Percentiles rank a stretch among this genome's conserved stretches.
Evolutionary conservation across 2,888 invertebrate genomes (phyloP).

Genomic region (Biston stratarius): DNA sequence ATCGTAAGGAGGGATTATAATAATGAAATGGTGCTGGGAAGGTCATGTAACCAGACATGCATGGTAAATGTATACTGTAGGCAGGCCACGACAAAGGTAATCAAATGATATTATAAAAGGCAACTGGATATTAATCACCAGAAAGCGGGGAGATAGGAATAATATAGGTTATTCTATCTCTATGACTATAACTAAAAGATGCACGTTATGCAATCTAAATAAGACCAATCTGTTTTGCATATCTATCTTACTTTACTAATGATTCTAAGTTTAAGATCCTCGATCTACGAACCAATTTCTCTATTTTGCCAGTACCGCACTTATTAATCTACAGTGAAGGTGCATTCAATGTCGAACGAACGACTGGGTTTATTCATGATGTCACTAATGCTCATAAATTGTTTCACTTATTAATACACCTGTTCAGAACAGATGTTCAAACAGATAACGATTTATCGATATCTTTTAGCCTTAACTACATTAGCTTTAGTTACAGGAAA

Average conservation of each 20-base stretch:
- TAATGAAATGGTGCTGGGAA: too few relatives aligned
- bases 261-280: too few relatives aligned
- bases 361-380: neutral
- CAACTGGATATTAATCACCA: neutral
- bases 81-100: too few relatives aligned
- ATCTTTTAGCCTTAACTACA: slow-evolving; percentile 9
- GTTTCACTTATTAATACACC: neutral
- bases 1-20: too few relatives aligned
- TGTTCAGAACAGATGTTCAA: slow-evolving; percentile 28
- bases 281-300: too few relatives aligned
- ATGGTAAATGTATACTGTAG: too few relatives aligned
- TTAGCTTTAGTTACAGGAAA: slow-evolving; percentile 32
- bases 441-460: slow-evolving; percentile 10
- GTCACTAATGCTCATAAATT: neutral
- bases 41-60: too few relatives aligned
- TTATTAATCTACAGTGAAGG: neutral
- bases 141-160: neutral
- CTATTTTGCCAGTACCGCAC: too few relatives aligned
- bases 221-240: too few relatives aligned
- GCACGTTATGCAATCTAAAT: too few relatives aligned
- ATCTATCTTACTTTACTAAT: too few relatives aligned
- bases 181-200: too few relatives aligned
- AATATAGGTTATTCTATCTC: neutral
- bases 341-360: neutral
- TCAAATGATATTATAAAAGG: neutral